Base-by-base conservation (phyloP, 2,113 vertebrate genomes). In the Ciconia maguari region DNA sequence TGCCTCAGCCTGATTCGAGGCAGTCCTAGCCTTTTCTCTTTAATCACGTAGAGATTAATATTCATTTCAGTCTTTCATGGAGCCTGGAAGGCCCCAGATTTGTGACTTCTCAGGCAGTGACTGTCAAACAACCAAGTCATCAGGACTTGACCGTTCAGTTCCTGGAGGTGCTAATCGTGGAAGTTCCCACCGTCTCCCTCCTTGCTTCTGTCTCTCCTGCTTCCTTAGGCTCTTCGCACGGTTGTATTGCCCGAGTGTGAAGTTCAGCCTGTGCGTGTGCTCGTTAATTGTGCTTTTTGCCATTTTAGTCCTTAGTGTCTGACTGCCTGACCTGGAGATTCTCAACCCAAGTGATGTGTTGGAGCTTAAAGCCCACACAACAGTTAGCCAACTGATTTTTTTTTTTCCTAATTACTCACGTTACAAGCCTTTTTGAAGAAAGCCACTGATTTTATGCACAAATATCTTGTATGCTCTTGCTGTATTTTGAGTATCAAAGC, bases 271-370 rank as follows among this genome's bases (percentile, higher is more conserved):
- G 13, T 2, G 5, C 18, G 0, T 15, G 18, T 55, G 41, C 32
- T 24, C 46, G 5, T 46, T 74, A n/a, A 9, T 64, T 44, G 26
- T 79, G 18, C 9, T 25, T 54, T 77, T 76, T 69, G 36, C 34
- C 60, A 8, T 24, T 61, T 74, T 20, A 36, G 36, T 69, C 61
- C 11, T 27, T n/a, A 13, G 25, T 8, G 8, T 68, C 36, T 44
- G 38, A 30, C n/a, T n/a, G 36, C 48, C 17, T 19, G 52, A 62
- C 41, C 49, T 36, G 36, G 36, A 52, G 57, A 34, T 75, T 42
- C 36, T 57, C 44, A 46, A 5, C 52, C 2, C 0, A 21, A 51
- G 25, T 7, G 42, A 11, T 2, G 1, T 20, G 20, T 13, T 74
- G 21, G 32, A 74, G 24, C 54, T 41, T 44, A 21, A 52, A 69